Conservation (phyloP, 2,113 vertebrate species). For the Ciconia maguari region DNA sequence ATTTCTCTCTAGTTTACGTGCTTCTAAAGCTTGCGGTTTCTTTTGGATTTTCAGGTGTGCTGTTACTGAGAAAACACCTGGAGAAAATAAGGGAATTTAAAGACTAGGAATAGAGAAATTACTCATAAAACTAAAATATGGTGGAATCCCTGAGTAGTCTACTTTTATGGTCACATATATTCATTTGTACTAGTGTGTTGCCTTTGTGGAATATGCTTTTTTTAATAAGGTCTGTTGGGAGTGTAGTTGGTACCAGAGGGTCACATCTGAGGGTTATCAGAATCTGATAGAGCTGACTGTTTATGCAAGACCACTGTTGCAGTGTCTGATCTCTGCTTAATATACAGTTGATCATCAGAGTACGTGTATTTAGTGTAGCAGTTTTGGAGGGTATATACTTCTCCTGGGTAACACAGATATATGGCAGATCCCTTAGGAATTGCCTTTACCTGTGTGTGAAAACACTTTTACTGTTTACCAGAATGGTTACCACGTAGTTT, state of each 20-base stretch:
- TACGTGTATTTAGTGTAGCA: background rate
- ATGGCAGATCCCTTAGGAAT: background rate
- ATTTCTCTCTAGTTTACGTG: background rate
- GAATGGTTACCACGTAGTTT: background rate
- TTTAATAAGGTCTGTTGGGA: background rate
- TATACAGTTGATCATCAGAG: background rate
- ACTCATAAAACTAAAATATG: background rate
- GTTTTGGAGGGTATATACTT: background rate
- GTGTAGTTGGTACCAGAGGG: background rate
- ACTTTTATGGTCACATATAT: background rate
- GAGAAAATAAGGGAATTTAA: background rate
- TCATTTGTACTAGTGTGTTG: background rate
- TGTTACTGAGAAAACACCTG: background rate
- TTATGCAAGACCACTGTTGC: background rate
- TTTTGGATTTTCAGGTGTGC: background rate
- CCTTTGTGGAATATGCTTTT: background rate
- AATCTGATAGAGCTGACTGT: background rate
- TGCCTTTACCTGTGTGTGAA: background rate
- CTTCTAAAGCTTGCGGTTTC: background rate
- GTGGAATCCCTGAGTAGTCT: background rate
- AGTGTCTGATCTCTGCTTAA: background rate
- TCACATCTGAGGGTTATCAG: background rate
- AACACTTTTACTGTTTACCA: background rate
- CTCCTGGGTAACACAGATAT: background rate
- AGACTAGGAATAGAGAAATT: background rate